Evolutionary conservation across 1,140 invertebrate genomes (phyloP).

Genomic region (Anastrepha ludens): DNA sequence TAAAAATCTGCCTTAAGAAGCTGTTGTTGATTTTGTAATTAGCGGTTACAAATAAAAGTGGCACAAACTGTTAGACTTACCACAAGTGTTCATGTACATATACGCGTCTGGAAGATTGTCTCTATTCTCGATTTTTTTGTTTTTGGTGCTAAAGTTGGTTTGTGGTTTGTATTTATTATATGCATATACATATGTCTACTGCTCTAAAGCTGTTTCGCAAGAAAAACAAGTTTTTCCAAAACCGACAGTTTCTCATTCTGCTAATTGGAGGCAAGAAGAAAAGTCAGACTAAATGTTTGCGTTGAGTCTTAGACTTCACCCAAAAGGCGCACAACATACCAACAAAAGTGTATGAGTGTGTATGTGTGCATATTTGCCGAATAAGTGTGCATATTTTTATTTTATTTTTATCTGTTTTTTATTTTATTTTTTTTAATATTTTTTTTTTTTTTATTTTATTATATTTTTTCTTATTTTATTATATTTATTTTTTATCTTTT

Average conservation of each 20-base stretch:
- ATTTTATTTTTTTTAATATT: too few relatives aligned
- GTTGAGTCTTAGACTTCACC: too few relatives aligned
- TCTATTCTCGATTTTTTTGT: background rate
- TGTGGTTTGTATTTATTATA: background rate
- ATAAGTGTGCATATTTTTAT: too few relatives aligned
- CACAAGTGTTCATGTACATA: background rate
- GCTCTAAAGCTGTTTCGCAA: background rate
- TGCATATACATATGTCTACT: too few relatives aligned
- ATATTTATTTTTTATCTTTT: too few relatives aligned
- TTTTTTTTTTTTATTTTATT: too few relatives aligned
- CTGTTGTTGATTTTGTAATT: constrained; percentile 32
- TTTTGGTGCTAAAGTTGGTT: background rate
- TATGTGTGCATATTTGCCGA: too few relatives aligned
- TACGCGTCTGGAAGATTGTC: background rate
- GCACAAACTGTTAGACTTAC: constrained; percentile 2
- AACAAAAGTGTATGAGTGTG: too few relatives aligned
- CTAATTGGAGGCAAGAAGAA: background rate
- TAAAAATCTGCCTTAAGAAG: constrained; percentile 68
- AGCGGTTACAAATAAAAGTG: constrained; percentile 25
- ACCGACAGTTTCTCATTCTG: background rate
- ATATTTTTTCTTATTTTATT: too few relatives aligned
- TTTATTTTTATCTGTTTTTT: too few relatives aligned
- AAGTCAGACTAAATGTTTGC: too few relatives aligned
- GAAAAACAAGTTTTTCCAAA: background rate
- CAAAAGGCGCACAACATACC: too few relatives aligned